These are phyloP conservation scores for Poecilia velifera DNA, from an alignment of 2,797 vertebrate genomes.

Conservation along the genomic window DNA sequence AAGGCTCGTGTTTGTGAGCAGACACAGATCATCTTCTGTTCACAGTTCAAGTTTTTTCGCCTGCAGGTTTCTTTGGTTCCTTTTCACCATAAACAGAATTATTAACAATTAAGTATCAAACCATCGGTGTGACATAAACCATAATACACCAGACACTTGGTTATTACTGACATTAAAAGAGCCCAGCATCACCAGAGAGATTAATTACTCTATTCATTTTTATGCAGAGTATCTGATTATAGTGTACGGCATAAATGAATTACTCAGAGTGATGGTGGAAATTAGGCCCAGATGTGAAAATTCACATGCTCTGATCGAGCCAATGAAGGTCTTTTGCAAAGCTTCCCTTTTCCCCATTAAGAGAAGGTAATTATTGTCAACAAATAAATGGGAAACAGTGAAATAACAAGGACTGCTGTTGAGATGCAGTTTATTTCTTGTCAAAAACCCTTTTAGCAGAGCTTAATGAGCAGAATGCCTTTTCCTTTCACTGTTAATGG, in stretches of 20 bases:
- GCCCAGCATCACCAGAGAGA: not conserved
- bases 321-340: not conserved
- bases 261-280: not conserved
- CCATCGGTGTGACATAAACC: not conserved
- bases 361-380: not conserved
- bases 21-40: not conserved
- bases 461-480: not conserved
- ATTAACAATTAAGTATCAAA: not conserved
- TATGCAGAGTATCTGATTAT: not conserved
- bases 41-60: not conserved
- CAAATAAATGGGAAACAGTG: constrained; percentile 25
- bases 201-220: not conserved
- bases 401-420: constrained; percentile 21
- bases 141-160: too few relatives aligned
- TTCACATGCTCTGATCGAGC: not conserved
- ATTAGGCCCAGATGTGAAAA: not conserved
- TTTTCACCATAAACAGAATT: not conserved
- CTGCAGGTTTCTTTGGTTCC: not conserved
- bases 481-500: not conserved
- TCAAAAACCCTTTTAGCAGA: not conserved
- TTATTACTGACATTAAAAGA: constrained; percentile 2
- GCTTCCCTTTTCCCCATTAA: constrained; percentile 9
- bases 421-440: constrained; percentile 32
- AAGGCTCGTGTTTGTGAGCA: not conserved
- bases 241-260: not conserved